Conservation (phyloP, 2,797 vertebrate species). For the Babyrousa celebensis region DNA sequence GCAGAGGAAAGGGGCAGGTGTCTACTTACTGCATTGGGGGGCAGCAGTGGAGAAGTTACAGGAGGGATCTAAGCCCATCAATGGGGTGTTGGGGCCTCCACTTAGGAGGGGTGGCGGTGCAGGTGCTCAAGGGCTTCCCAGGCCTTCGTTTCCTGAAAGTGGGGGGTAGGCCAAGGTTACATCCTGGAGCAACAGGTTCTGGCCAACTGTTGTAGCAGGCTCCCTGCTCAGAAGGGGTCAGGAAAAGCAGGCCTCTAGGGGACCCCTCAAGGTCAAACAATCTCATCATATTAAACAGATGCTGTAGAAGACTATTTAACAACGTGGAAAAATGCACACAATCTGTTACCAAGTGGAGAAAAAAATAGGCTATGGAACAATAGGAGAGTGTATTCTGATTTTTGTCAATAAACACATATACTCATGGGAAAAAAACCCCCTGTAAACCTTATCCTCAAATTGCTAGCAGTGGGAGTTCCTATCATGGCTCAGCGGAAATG, state of each 20-base stretch:
- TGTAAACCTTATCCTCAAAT: background rate
- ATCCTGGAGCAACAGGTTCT: background rate
- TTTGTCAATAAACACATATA: constrained; percentile 42
- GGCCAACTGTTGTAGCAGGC: background rate
- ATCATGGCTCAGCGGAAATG: too few species aligned
- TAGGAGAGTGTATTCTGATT: background rate
- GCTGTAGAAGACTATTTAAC: background rate
- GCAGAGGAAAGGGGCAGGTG: background rate
- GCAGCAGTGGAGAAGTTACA: constrained; percentile 64
- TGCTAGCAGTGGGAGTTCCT: too few species aligned
- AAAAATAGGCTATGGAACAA: background rate
- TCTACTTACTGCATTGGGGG: constrained; percentile 23
- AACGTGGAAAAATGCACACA: background rate
- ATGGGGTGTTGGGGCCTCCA: background rate
- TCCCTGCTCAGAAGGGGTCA: background rate
- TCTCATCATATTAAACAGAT: background rate
- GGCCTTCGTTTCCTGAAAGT: constrained; percentile 7
- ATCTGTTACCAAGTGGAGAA: background rate
- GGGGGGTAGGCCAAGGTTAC: background rate
- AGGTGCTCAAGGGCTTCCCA: background rate
- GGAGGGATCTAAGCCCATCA: background rate
- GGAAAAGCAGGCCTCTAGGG: background rate
- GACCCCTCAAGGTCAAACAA: background rate
- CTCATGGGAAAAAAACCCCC: background rate
- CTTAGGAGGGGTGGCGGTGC: background rate